phyloP scores from a whole-genome alignment of 2,888 invertebrate species.

The Acleris cristana region DNA sequence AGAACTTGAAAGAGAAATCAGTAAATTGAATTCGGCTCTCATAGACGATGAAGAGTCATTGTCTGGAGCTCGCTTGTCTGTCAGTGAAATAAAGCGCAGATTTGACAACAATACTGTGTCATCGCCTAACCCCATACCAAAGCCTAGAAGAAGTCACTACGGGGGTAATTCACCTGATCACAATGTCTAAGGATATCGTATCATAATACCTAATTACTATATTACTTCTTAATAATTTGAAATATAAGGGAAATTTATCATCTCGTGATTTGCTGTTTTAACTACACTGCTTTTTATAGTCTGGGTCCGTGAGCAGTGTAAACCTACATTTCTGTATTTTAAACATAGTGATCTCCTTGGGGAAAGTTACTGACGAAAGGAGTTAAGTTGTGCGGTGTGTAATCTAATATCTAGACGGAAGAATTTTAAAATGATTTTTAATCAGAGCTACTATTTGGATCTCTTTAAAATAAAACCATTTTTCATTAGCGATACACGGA shows the following conservation, averaged over 20 bases:
- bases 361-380: no score
- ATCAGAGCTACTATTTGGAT: constrained; percentile 37
- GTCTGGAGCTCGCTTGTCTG: constrained; percentile 62
- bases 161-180: constrained; percentile 57
- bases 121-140: constrained; percentile 84
- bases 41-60: constrained; percentile 68
- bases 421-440: no score
- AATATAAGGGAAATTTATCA: not conserved
- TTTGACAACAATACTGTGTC: constrained; percentile 78
- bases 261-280: not conserved
- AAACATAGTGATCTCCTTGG: no score
- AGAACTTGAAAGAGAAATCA: constrained; percentile 76
- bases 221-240: no score
- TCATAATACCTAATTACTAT: not conserved
- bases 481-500: constrained; percentile 7
- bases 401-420: no score
- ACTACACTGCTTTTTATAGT: no score
- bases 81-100: constrained; percentile 78
- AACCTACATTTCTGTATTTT: no score
- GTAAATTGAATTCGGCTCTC: constrained; percentile 76
- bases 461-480: constrained; percentile 44
- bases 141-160: constrained; percentile 81
- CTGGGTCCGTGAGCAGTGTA: no score
- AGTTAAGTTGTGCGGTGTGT: no score
- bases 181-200: constrained; percentile 6